Percentiles rank a stretch among this genome's conserved stretches.
These are phyloP conservation scores for Lithobates sylvaticus DNA, from an alignment of 2,797 vertebrate species.

Conservation along the genomic window DNA sequence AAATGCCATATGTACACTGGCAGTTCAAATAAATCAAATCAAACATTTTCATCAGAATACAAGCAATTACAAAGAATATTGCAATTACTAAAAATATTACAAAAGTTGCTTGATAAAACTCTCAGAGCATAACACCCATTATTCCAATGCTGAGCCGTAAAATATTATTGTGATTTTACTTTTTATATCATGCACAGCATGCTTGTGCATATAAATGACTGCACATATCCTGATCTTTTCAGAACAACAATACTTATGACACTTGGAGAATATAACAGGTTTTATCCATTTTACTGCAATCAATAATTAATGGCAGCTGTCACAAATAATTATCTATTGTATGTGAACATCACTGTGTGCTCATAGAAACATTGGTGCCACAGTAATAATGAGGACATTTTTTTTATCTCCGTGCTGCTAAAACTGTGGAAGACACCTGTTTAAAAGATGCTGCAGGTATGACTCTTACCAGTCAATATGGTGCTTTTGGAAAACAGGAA, in stretches of 20 bases:
- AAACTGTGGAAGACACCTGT: not conserved
- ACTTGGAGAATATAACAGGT: conserved; percentile 14
- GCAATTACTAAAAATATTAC: not conserved
- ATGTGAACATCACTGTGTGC: not conserved
- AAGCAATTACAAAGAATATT: not conserved
- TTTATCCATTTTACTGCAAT: conserved; percentile 31
- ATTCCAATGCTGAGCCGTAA: not conserved
- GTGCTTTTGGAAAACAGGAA: no score
- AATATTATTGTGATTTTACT: not conserved
- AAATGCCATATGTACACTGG: not conserved
- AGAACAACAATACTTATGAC: conserved; percentile 31
- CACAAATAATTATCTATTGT: conserved; percentile 31
- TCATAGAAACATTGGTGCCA: not conserved
- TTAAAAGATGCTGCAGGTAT: no score
- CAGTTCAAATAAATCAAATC: not conserved
- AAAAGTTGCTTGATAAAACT: not conserved
- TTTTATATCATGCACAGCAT: not conserved
- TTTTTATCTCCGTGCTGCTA: not conserved
- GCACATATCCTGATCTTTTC: conserved; percentile 1
- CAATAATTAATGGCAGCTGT: conserved; percentile 47
- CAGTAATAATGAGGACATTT: not conserved
- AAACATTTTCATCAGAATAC: not conserved
- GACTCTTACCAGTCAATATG: no score
- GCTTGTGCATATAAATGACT: not conserved
- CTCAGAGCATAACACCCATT: not conserved